Evolutionary conservation across 1,140 invertebrate species (phyloP), one percentile per base, ranked within the genome.

Genomic region (Neodiprion lecontei): DNA sequence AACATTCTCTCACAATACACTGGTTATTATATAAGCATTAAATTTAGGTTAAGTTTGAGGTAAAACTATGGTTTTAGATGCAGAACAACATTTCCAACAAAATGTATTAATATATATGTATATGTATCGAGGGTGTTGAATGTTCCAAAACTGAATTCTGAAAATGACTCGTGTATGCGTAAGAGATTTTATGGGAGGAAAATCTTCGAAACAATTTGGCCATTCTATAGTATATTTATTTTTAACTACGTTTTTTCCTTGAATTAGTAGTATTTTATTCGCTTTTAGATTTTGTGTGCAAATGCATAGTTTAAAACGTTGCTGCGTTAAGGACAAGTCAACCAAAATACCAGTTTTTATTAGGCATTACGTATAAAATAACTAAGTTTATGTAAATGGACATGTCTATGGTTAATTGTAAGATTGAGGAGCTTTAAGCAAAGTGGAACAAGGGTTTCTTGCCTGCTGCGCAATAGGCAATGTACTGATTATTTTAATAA

Each of bases 401-500:
- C 53, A 12, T 61, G 53, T 61, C 53, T 61, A 9, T 14, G 11
- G n/a, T 14, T 12, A 21, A 21, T 21, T 21, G 17, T 21, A 61
- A 14, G 11, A 61, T 61, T 61, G 9, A 61, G 53, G 8, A 61
- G 53, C 53, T 61, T 61, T 61, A 61, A 61, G n/a, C 7, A 61
- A 61, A 17, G 53, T 61, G 53, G 53, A 61, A 61, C 53, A 61
- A 61, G 53, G 53, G 53, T 61, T 61, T 61, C 53, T 61, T 61
- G 53, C 73, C 68, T 69, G 73, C 76, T 48, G 77, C 79, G 79
- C n/a, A 40, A 23, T 78, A 74, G 74, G 79, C 76, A 83, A 81
- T 79, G 85, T 82, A 86, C 83, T 86, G 84, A 86, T 81, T 86
- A 85, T 77, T 85, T 86, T 83, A 86, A 81, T 61, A 61, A 61